Base-by-base conservation (phyloP, 2,113 vertebrate species). In the Vimba vimba region DNA sequence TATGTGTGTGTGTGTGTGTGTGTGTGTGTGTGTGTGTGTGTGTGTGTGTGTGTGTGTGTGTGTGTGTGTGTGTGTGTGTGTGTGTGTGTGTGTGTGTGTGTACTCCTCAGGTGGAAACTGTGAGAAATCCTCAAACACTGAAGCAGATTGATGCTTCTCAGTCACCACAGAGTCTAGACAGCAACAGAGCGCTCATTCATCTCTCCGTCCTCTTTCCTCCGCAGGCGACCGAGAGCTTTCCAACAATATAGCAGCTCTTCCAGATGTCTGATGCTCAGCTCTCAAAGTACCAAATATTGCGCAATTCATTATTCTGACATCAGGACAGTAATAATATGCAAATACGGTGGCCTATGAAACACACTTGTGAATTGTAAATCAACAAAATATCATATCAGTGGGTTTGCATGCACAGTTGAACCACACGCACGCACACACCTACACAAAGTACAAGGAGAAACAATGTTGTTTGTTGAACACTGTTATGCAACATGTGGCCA, bases 131-230 rank as follows among this genome's bases (percentile, higher is more conserved):
- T 79, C 78, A 79, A 79, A 79, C 76, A 36, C 50, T 23, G 45
- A 78, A 19, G 47, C 30, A 36, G 79, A 81, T 81, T 66, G 79
- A 64, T 81, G 77, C 33, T 39, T 11, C 79, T 81, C 79, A 66
- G 57, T 81, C 79, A 79, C 33, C 33, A 43, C 78, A 21, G 15
- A 82, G 80, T 69, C 80, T 82, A 82, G 80, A 82, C 80, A 45
- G 27, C 62, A 23, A 69, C 80, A 69, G 60, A 82, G 80, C 79
- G 0, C 73, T 50, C 71, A 45, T 82, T 82, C 80, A 55, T 69
- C n/a, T 69, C 45, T 68, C 79, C 19, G 15, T 62, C 33, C 77
- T 79, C 77, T 43, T 39, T 62, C 55, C 55, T 43, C 77, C 36
- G 13, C 55, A 79, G 57, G 23, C 77, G 13, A 25, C 55, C 11